Evolutionary conservation across 2,888 invertebrate genomes (phyloP).

Genomic region (Trachelus tabidus): DNA sequence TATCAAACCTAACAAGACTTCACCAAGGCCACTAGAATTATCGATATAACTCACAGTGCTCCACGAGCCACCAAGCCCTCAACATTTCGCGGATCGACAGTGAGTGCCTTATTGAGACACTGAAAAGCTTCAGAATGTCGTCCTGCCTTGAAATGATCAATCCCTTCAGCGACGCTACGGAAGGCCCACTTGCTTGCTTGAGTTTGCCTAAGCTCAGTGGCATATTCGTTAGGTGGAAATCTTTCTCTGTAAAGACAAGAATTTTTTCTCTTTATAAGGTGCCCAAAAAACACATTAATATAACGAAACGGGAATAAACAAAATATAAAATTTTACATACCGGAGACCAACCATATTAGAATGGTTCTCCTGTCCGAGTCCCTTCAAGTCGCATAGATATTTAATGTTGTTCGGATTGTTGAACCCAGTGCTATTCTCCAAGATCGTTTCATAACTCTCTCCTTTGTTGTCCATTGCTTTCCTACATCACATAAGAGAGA

Average conservation of each 20-base stretch:
- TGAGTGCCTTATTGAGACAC: slow-evolving; percentile 91
- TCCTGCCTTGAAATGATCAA: slow-evolving; percentile 93
- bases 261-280: neutral
- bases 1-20: slow-evolving; percentile 8
- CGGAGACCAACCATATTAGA: slow-evolving; percentile 78
- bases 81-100: slow-evolving; percentile 91
- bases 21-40: neutral
- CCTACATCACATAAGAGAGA: slow-evolving; percentile 68
- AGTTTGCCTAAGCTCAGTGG: slow-evolving; percentile 84
- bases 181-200: slow-evolving; percentile 96
- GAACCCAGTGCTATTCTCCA: slow-evolving; percentile 86
- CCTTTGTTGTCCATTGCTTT: slow-evolving; percentile 84
- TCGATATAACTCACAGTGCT: slow-evolving; percentile 73
- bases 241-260: slow-evolving; percentile 70
- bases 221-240: slow-evolving; percentile 84
- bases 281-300: slow-evolving; percentile 3
- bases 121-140: slow-evolving; percentile 95
- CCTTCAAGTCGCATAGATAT: slow-evolving; percentile 81
- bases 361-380: slow-evolving; percentile 76
- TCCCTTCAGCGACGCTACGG: slow-evolving; percentile 92
- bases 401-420: slow-evolving; percentile 90
- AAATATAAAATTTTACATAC: slow-evolving; percentile 64
- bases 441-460: slow-evolving; percentile 82
- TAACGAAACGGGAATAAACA: neutral
- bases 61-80: slow-evolving; percentile 93